A percentile compares a stretch with the other conserved stretches of the same genome.
These are phyloP conservation scores for Torymus auratus DNA, from an alignment of 2,888 invertebrate species.

Conservation along the genomic window DNA sequence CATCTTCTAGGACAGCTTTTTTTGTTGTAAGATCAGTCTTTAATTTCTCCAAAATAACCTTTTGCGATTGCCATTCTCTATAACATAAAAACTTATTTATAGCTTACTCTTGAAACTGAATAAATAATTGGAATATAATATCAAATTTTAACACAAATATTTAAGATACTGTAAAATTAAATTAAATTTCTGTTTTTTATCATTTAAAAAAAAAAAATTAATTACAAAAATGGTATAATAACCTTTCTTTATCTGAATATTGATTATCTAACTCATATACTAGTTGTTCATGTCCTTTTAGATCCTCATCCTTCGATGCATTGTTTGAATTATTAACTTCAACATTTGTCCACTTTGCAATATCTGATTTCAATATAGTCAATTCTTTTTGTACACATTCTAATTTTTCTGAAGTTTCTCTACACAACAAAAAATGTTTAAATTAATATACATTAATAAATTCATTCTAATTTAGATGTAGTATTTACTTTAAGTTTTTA, in stretches of 20 bases:
- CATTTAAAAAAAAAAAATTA: background rate
- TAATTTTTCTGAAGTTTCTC: slow-evolving; percentile 52
- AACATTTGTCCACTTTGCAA: slow-evolving; percentile 48
- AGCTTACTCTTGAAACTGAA: slow-evolving; percentile 4
- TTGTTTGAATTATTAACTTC: slow-evolving; percentile 23
- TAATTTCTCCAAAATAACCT: slow-evolving; percentile 50
- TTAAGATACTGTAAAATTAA: too few relatives aligned
- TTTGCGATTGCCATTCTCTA: slow-evolving; percentile 56
- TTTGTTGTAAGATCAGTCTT: slow-evolving; percentile 53
- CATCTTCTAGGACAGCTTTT: slow-evolving; percentile 41
- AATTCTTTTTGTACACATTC: slow-evolving; percentile 51
- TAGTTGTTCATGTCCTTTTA: slow-evolving; percentile 48
- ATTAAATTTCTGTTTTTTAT: background rate
- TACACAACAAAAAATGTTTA: slow-evolving; percentile 36
- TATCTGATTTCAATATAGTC: slow-evolving; percentile 43
- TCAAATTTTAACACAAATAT: too few relatives aligned
- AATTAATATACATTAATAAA: slow-evolving; percentile 26
- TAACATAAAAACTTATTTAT: background rate
- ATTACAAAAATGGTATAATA: slow-evolving; percentile 17
- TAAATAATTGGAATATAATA: too few relatives aligned
- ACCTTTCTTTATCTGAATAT: slow-evolving; percentile 44
- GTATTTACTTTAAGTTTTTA: slow-evolving; percentile 59
- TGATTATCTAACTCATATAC: slow-evolving; percentile 51
- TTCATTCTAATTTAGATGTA: background rate
- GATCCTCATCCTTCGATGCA: slow-evolving; percentile 31